phyloP scores from a whole-genome alignment of 1,140 invertebrate species.

The Brachionus rotundiformis region DNA sequence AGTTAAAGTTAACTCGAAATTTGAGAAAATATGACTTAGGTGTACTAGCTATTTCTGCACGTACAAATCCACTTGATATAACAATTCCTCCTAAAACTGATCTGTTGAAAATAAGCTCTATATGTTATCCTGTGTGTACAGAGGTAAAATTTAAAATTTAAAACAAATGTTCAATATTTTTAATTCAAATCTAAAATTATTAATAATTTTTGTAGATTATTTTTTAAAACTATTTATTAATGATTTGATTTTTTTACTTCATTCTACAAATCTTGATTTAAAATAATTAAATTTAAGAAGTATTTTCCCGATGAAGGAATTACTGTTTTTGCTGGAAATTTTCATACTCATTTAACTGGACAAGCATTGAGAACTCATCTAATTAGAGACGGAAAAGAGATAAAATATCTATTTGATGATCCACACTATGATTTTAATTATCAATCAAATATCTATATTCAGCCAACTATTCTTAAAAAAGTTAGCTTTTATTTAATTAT shows the following conservation, averaged over 20 bases:
- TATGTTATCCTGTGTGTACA: constrained; percentile 16
- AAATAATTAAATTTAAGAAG: constrained; percentile 17
- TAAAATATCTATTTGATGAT: constrained; percentile 47
- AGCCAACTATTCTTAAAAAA: constrained; percentile 8
- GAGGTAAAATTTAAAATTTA: constrained; percentile 32
- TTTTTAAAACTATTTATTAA: no score
- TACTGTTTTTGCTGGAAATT: constrained; percentile 39
- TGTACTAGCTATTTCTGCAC: not conserved
- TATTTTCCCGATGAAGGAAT: constrained; percentile 31
- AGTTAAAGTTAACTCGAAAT: constrained; percentile 13
- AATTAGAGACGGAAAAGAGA: constrained; percentile 21
- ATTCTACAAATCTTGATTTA: no score
- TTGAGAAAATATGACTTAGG: constrained; percentile 48
- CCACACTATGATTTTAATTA: constrained; percentile 47
- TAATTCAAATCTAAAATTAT: not conserved
- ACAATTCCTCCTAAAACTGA: constrained; percentile 28
- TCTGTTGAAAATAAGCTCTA: not conserved
- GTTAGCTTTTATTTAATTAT: not conserved
- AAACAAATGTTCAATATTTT: no score
- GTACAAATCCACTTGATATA: constrained; percentile 1
- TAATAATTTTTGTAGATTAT: no score
- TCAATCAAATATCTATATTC: constrained; percentile 32
- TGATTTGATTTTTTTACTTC: no score
- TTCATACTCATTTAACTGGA: constrained; percentile 43
- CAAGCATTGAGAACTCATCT: constrained; percentile 31